Evolutionary conservation across 2,797 vertebrate genomes (phyloP), one percentile per base, ranked within the genome.

Genomic region (Pseudochirops corinnae): DNA sequence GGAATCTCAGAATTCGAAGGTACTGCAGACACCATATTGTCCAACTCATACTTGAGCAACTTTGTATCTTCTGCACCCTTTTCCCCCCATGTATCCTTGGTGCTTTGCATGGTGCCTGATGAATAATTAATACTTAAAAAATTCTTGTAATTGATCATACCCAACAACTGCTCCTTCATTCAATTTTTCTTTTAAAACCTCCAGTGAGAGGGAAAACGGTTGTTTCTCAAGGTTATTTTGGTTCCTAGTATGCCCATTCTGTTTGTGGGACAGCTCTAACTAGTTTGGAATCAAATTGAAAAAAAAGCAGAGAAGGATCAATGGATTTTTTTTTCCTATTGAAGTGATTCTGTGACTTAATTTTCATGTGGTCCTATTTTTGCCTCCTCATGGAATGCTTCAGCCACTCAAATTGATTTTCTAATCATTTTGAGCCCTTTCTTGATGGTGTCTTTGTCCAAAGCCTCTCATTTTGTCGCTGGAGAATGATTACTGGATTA

Each of bases 351-450:
- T 82, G 62, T 74, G 74, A 82, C 74, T 82, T 82, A 82, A 82
- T 82, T 82, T 46, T 82, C 74, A 46, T 46, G 74, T 46, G 39
- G 74, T 7, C 18, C 39, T 82, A 46, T 26, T 46, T 21, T 82
- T 82, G 39, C 39, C 74, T 82, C n/a, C 21, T 60, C 90, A 92
- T 5, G 0, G 52, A 18, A 24, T 52, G 28, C 6, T 13, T 74
- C 55, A 67, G 13, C 3, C 0, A 93, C 7, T n/a, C 92, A 2
- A 31, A 1, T 53, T 50, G 26, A 31, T 91, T 91, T 31, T 5
- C 14, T 94, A 96, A 97, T 31, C 0, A 82, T 58, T 50, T 94
- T 1, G 21, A 52, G 56, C 50, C 6, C 14, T 46, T 96, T 90
- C 56, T 62, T 92, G 0, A 16, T 31, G 24, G 52, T 57, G 87